Percentiles rank a stretch among this genome's conserved stretches.
Conservation (phyloP, 2,113 vertebrate genomes). For the Microcebus jonahi region DNA sequence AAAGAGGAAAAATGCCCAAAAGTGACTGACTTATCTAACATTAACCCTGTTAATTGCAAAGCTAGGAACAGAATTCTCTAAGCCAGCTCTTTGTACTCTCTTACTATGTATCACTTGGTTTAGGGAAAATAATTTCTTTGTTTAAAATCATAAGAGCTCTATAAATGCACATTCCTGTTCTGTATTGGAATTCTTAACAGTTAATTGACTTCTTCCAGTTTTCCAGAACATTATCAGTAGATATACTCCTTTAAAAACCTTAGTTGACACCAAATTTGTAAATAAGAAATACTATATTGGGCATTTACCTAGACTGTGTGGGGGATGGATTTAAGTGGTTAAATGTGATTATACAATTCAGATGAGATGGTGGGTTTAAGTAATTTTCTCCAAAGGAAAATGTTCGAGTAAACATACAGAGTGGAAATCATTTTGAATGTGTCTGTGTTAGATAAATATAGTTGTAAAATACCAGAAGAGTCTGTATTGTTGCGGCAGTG, state of each 20-base stretch:
- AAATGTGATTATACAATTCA: background rate
- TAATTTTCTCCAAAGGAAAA: background rate
- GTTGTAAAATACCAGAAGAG: background rate
- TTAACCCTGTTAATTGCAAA: background rate
- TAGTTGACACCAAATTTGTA: background rate
- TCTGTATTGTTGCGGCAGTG: background rate
- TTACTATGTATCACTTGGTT: background rate
- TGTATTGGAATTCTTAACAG: background rate
- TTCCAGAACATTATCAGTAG: background rate
- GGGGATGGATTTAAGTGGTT: background rate
- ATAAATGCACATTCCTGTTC: background rate
- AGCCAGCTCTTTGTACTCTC: background rate
- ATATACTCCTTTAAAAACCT: background rate
- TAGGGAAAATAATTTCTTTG: slow-evolving; percentile 24
- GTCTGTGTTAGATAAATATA: background rate
- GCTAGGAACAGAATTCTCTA: background rate
- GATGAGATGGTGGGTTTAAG: background rate
- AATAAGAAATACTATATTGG: background rate
- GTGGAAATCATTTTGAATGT: slow-evolving; percentile 14
- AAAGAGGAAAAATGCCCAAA: background rate
- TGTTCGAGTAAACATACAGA: background rate
- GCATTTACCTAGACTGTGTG: background rate
- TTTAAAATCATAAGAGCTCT: background rate
- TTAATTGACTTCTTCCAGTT: background rate
- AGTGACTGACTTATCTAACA: background rate